These are phyloP conservation scores for Thripadectes ignobilis DNA, from an alignment of 2,797 vertebrate species.

Conservation along the genomic window DNA sequence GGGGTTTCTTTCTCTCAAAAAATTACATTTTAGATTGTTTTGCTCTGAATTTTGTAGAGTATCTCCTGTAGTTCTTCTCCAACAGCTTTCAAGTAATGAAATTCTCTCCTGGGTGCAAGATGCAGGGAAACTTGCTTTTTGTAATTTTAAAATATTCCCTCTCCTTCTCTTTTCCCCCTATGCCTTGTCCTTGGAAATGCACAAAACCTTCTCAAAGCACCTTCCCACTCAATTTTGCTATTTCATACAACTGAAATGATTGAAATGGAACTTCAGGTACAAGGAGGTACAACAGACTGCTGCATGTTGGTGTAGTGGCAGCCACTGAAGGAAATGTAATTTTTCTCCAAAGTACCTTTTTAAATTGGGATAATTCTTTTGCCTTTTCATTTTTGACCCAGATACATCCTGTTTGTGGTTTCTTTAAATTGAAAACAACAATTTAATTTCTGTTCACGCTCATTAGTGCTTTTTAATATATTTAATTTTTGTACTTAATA, in stretches of 20 bases:
- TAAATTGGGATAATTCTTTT: not conserved
- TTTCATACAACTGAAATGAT: not conserved
- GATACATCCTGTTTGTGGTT: not conserved
- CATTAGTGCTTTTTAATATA: not conserved
- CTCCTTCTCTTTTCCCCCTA: not conserved
- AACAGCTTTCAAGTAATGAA: not conserved
- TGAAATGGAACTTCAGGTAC: not conserved
- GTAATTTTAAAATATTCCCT: not conserved
- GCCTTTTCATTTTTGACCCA: not conserved
- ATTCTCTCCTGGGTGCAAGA: not conserved
- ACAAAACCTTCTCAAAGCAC: not conserved
- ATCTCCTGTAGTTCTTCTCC: not conserved
- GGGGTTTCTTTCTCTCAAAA: not conserved
- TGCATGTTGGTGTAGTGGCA: rapidly evolving
- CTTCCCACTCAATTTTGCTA: not conserved
- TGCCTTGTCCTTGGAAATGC: not conserved
- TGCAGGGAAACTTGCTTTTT: not conserved
- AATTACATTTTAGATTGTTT: not conserved
- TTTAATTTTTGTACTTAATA: not conserved
- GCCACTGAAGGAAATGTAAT: not conserved
- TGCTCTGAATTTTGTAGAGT: not conserved
- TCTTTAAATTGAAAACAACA: not conserved
- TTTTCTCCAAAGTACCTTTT: not conserved
- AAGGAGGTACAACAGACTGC: not conserved
- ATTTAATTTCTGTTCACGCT: not conserved